Percentiles rank a stretch among this genome's conserved stretches.
phyloP scores from a whole-genome alignment of 2,888 invertebrate species.

The Nephrocerus scutellatus region DNA sequence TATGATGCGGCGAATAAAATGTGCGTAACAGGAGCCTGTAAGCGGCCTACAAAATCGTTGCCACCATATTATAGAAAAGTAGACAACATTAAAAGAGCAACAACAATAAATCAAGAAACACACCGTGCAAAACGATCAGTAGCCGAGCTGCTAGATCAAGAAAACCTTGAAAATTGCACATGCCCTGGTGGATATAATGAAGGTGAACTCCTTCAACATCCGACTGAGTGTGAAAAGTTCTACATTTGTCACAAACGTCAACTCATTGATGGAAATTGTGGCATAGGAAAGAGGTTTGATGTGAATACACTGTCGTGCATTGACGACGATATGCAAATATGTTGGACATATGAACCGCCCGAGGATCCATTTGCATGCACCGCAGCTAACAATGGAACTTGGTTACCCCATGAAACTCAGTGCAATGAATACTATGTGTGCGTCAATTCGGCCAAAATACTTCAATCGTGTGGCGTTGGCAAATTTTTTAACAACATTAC shows the following conservation, averaged over 20 bases:
- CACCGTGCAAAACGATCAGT: background rate
- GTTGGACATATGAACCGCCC: conserved; percentile 12
- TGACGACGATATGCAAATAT: conserved; percentile 8
- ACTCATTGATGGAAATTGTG: conserved; percentile 6
- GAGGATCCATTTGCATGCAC: background rate
- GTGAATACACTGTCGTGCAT: conserved; percentile 1
- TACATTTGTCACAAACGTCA: conserved; percentile 8
- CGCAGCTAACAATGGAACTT: conserved; percentile 14
- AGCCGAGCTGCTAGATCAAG: background rate
- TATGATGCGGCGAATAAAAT: conserved; percentile 22
- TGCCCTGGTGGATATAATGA: conserved; percentile 15
- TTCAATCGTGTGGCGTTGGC: conserved; percentile 15
- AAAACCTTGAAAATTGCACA: background rate
- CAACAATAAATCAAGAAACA: too few relatives aligned
- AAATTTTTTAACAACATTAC: conserved; percentile 27
- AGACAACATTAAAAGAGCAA: background rate
- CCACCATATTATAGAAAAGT: conserved; percentile 5
- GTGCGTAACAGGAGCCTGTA: conserved; percentile 23
- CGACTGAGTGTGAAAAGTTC: conserved; percentile 1
- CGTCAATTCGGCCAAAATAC: conserved; percentile 11
- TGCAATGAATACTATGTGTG: conserved; percentile 19
- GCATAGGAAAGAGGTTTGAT: conserved; percentile 14
- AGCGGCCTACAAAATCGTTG: conserved; percentile 9
- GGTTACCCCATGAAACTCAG: conserved; percentile 4
- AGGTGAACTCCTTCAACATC: conserved; percentile 6